Base-by-base conservation (phyloP, 2,888 invertebrate species). In the Nematopogon swammerdamellus region DNA sequence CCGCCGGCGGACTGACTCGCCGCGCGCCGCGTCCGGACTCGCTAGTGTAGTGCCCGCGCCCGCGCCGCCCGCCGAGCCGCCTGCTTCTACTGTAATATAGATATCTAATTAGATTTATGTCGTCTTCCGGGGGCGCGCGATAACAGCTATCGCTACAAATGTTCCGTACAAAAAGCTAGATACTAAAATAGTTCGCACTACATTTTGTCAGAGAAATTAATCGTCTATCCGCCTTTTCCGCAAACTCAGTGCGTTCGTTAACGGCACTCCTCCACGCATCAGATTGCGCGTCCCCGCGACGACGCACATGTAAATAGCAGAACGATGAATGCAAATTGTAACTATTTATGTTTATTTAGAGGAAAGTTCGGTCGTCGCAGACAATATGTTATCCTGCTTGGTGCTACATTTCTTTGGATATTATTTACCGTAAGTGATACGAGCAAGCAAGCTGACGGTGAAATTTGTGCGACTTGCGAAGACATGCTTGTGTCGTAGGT, bases 1-100 rank as follows among this genome's bases (percentile, higher is more conserved):
- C 47, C 51, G 48, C 45, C 53, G 14, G 36, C 54, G 11, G 79
- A 79, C 73, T 77, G 75, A 76, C 64, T 66, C 59, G n/a, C n/a
- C n/a, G 58, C 59, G 59, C 54, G n/a, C n/a, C n/a, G n/a, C n/a
- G n/a, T 58, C 55, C 54, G 56, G 60, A 60, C 59, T 55, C 61
- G 19, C 46, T n/a, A 59, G 36, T 42, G 43, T 18, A 29, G 18
- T 25, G 25, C 25, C n/a, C n/a, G n/a, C n/a, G n/a, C n/a, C n/a
- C 25, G 25, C 36, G n/a, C n/a, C 36, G 36, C 8, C 36, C 36
- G 36, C 36, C 25, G 5, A 10, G 25, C 25, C 25, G 25, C 25
- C 25, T 10, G 25, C 25, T 25, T 25, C 25, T 36, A 14, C n/a
- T 36, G 36, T 36, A 36, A 36, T 36, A 36, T 36, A 36, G 4